Base-by-base conservation (phyloP, 2,888 invertebrate genomes). In the Platycheirus rosarum region DNA sequence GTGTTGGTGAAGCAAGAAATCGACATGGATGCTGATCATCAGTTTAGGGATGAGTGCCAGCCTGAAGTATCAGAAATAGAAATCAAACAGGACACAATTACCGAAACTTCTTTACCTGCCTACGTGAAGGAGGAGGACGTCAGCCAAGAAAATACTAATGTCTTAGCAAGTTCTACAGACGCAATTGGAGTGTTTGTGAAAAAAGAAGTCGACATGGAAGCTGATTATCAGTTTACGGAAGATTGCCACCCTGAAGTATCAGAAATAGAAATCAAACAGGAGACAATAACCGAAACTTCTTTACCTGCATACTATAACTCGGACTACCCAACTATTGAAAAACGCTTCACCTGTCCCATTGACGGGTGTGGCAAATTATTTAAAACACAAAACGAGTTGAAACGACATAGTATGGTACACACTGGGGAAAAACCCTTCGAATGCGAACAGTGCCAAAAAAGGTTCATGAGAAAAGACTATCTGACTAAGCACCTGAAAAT, bases 401-500 rank as follows among this genome's bases (percentile, higher is more conserved):
- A 88, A 66, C 88, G 89, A 2, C 89, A 89, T 65, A 86, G 86
- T 80, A 86, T 89, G 35, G 89, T 88, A 40, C 89, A 89, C 69
- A 63, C 86, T 0, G 89, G 89, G 0, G 89, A 89, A 63, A 89
- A 89, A 57, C 89, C 89, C 2, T 89, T 86, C 48, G 86, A 85
- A 18, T 89, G 89, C 51, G 85, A 76, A 7, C 86, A 87, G 51
- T 89, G 89, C 70, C 86, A 86, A 29, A 87, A 88, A 20, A 86
- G 88, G 9, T 89, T 89, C 63, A 86, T 88, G 48, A 87, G 89
- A 35, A 88, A 88, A 73, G 89, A 89, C 82, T 89, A 89, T 62
- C 86, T 89, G 11, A 89, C 88, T 63, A 89, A 89, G 44, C 89
- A 89, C 70, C 84, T 89, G 46, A 88, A 88, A 80, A 88, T 88